Evolutionary conservation across 2,888 invertebrate genomes (phyloP).

Genomic region (Erebia palarica): DNA sequence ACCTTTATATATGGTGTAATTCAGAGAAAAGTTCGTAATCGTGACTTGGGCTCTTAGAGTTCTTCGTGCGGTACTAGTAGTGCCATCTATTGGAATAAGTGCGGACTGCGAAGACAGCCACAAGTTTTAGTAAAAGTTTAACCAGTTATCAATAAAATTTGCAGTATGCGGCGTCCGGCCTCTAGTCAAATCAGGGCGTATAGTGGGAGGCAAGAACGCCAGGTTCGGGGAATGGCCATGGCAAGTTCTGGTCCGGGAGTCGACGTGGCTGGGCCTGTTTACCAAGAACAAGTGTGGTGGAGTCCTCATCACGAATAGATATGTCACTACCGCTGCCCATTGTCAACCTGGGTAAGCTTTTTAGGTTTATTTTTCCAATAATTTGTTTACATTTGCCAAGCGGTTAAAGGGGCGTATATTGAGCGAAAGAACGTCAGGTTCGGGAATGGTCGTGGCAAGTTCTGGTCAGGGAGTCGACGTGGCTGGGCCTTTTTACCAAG

Average conservation of each 20-base stretch:
- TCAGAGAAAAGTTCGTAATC: too few relatives aligned
- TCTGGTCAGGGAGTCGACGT: slow-evolving; percentile 85
- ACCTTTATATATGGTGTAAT: too few relatives aligned
- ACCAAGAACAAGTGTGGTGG: slow-evolving; percentile 98
- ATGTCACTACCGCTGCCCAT: slow-evolving; percentile 96
- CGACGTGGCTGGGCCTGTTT: slow-evolving; percentile 96
- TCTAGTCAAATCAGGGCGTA: slow-evolving; percentile 88
- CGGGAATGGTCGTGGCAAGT: too few relatives aligned
- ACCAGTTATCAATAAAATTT: neutral
- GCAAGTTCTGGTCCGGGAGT: slow-evolving; percentile 95
- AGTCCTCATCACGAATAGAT: slow-evolving; percentile 93
- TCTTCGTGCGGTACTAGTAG: too few relatives aligned
- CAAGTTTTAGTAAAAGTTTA: neutral
- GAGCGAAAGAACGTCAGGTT: too few relatives aligned
- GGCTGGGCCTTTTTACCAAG: slow-evolving; percentile 96
- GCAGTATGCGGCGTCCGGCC: slow-evolving; percentile 95
- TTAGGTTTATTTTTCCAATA: too few relatives aligned
- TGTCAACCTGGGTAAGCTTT: slow-evolving; percentile 93
- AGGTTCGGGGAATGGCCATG: slow-evolving; percentile 95
- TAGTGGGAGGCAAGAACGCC: slow-evolving; percentile 94
- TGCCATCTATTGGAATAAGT: too few relatives aligned
- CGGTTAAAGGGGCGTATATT: too few relatives aligned
- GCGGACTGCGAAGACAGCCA: too few relatives aligned
- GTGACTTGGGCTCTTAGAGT: too few relatives aligned
- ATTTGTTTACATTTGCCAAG: too few relatives aligned